These are phyloP conservation scores for Chironomus riparius DNA, from an alignment of 2,888 invertebrate species.

Conservation along the genomic window DNA sequence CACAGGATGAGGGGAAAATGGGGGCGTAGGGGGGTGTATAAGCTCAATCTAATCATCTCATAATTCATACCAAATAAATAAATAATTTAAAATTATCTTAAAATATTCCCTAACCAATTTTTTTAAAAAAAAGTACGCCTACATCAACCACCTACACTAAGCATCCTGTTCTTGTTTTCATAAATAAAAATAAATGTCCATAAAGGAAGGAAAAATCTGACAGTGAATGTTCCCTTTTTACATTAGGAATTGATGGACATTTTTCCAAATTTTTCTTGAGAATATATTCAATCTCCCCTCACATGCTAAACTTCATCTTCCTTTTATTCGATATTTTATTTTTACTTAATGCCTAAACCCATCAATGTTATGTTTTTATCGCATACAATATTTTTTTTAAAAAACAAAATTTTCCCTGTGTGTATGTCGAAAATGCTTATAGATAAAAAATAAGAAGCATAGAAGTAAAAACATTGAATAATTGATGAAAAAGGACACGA, in stretches of 20 bases:
- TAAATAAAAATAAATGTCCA: neutral
- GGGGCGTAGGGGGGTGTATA: too few relatives aligned
- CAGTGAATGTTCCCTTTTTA: neutral
- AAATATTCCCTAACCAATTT: too few relatives aligned
- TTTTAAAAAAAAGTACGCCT: too few relatives aligned
- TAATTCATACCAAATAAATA: too few relatives aligned
- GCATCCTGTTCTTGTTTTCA: neutral
- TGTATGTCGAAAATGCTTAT: neutral
- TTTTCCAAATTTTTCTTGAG: neutral
- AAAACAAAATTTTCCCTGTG: neutral
- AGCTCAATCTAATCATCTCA: too few relatives aligned
- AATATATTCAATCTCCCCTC: neutral
- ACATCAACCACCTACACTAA: too few relatives aligned
- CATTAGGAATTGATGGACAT: conserved; percentile 7
- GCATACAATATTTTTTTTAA: neutral
- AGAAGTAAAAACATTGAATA: conserved; percentile 19
- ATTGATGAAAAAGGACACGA: conserved; percentile 25
- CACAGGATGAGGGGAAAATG: too few relatives aligned
- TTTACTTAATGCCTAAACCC: conserved; percentile 17
- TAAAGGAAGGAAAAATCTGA: neutral
- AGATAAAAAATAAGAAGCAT: conserved; percentile 14
- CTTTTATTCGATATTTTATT: neutral
- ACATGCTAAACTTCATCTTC: neutral
- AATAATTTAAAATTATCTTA: too few relatives aligned
- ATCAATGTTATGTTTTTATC: conserved; percentile 20